Evolutionary conservation across 2,888 invertebrate genomes (phyloP).

Genomic region (Chrysolina haemoptera): DNA sequence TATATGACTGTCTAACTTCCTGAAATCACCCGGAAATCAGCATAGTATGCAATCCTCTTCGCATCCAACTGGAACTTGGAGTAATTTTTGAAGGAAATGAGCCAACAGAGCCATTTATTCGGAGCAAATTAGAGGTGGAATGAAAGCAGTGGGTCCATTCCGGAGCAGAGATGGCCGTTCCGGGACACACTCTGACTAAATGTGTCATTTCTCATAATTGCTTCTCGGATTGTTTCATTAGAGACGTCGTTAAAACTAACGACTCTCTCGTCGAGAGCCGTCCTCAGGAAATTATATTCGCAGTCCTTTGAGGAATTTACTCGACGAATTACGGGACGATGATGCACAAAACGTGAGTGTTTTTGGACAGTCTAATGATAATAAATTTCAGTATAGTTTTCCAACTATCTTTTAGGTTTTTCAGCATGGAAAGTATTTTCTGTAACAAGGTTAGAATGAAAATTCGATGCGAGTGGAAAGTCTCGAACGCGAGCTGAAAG

Average conservation of each 20-base stretch:
- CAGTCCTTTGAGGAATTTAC: constrained; percentile 40
- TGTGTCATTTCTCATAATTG: constrained; percentile 71
- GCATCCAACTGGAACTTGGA: constrained; percentile 28
- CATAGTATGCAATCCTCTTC: neutral
- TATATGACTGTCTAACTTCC: neutral
- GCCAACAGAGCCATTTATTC: constrained; percentile 25
- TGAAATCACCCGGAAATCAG: neutral
- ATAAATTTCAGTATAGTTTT: too few species aligned
- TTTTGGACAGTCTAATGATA: too few species aligned
- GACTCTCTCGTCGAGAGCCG: constrained; percentile 65
- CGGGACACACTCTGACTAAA: constrained; percentile 64
- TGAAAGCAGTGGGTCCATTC: constrained; percentile 48
- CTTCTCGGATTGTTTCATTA: constrained; percentile 70
- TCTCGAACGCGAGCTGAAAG: too few species aligned
- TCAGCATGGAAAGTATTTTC: too few species aligned
- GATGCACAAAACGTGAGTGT: neutral
- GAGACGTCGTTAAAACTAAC: constrained; percentile 70
- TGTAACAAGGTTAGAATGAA: too few species aligned
- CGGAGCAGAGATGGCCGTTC: constrained; percentile 55
- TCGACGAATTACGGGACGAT: constrained; percentile 31
- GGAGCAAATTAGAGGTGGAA: constrained; percentile 48
- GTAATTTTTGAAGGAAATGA: constrained; percentile 28
- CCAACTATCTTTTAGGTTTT: too few species aligned
- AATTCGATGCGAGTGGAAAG: too few species aligned
- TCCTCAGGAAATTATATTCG: constrained; percentile 64